A percentile compares a stretch with the other conserved stretches of the same genome.
Evolutionary conservation across 2,797 vertebrate species (phyloP).

Genomic region (Podarcis siculus): DNA sequence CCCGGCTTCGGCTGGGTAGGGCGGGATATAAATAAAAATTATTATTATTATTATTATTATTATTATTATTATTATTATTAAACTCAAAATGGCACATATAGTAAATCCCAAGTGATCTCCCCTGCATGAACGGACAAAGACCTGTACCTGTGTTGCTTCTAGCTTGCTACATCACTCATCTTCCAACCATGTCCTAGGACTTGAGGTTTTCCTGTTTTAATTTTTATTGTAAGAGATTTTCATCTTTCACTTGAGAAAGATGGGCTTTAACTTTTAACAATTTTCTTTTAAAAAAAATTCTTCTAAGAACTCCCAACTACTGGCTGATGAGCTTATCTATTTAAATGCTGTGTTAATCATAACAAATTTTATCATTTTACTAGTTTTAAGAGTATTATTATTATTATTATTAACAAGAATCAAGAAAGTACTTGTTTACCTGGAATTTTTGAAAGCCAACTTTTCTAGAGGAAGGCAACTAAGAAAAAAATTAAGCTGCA

Average conservation of each 20-base stretch:
- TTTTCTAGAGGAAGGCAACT: not conserved
- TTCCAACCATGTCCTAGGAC: not conserved
- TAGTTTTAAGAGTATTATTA: not conserved
- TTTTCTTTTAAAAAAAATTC: not conserved
- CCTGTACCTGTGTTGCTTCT: not conserved
- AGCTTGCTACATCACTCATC: not conserved
- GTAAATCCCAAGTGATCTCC: not conserved
- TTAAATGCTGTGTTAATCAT: not conserved
- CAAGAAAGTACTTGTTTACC: not conserved
- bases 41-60: too few species aligned
- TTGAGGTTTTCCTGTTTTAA: not conserved
- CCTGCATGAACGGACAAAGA: not conserved
- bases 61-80: too few species aligned
- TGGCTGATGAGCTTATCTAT: not conserved
- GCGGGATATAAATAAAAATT: too few species aligned
- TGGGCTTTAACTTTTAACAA: not conserved
- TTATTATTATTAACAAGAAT: too few species aligned
- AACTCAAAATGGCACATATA: not conserved
- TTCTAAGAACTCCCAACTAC: not conserved
- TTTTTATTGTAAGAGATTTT: not conserved
- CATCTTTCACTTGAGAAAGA: not conserved
- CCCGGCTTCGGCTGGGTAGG: too few species aligned
- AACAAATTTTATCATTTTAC: not conserved
- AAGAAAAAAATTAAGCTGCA: too few species aligned
- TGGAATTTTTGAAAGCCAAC: not conserved